Base-by-base conservation (phyloP, 2,888 invertebrate genomes). In the Ornithoptera priamus region DNA sequence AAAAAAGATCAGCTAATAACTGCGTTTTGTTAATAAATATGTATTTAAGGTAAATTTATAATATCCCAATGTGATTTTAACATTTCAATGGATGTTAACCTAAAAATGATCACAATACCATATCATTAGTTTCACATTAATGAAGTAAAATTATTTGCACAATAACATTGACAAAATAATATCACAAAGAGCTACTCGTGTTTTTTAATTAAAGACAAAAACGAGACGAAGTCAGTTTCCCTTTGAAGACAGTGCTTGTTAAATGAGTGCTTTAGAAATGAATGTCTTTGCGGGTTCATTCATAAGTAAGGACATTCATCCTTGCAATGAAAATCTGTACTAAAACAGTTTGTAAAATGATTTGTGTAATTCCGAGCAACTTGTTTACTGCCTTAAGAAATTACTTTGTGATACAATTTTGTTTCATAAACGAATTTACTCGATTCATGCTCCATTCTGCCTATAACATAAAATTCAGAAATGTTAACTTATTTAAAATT, bases 251-350 rank as follows among this genome's bases (percentile, higher is more conserved):
- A 36, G 62, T 62, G 57, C 57, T 70, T 67, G 66, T 59, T 67
- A 56, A 70, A 67, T 67, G 66, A 63, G 66, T 59, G 53, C 62
- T 70, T 62, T 59, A 62, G 66, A 70, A 70, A 70, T 57, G 62
- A 59, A 63, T 22, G 22, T 56, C 66, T 58, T 66, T 58, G 62
- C 53, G 24, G 42, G 56, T 65, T 64, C 30, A 62, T 62, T 69
- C 62, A 66, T 53, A 66, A 62, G 46, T 59, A 65, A 30, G 53
- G 5, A 53, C 59, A 68, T 57, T 68, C 42, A 68, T 63, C 63
- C 68, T 63, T 59, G 18, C 46, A 63, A 50, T 42, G 17, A 63
- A 63, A 7, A 50, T 30, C 36, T 18, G 24, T 53, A 59, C 68
- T 63, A 68, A 46, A 20, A 20, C 46, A 4, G 20, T 62, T 59